Evolutionary conservation across 2,797 vertebrate genomes (phyloP).

Genomic region (Nyctalus aviator): DNA sequence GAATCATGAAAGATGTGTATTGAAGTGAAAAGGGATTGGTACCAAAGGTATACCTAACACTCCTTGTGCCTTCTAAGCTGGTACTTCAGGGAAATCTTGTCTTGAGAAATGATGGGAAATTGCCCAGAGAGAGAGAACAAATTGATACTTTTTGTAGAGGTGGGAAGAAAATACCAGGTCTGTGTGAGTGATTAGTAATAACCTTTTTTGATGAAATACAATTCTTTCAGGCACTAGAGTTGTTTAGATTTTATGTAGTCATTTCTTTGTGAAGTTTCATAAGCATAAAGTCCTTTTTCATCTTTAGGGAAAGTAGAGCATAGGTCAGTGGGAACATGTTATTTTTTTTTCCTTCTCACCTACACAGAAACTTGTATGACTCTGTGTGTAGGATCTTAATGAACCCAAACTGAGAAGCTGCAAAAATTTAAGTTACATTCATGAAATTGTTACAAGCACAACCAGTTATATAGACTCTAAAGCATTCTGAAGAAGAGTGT

Average conservation of each 20-base stretch:
- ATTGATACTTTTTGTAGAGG: constrained; percentile 14
- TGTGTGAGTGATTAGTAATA: constrained; percentile 57
- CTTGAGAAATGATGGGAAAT: constrained; percentile 53
- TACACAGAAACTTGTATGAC: neutral
- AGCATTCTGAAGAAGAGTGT: neutral
- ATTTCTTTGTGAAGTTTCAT: constrained; percentile 46
- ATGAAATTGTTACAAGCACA: neutral
- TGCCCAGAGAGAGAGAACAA: constrained; percentile 2
- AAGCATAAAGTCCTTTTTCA: constrained; percentile 49
- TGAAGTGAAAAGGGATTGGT: neutral
- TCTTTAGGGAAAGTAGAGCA: neutral
- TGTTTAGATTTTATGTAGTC: constrained; percentile 33
- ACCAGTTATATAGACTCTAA: neutral
- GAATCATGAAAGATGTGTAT: constrained; percentile 26
- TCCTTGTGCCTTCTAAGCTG: neutral
- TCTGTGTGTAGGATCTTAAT: neutral
- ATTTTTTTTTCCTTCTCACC: neutral
- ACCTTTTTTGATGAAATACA: constrained; percentile 21
- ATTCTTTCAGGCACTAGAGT: constrained; percentile 26
- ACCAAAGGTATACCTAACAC: constrained; percentile 21
- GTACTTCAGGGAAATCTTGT: constrained; percentile 65
- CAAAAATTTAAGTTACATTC: neutral
- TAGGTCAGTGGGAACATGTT: neutral
- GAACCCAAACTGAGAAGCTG: constrained; percentile 13
- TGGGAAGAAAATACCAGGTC: constrained; percentile 44